These are phyloP conservation scores for Aurelia sp. DNA, from an alignment of 30 jellyfish, hydroid and myxozoan species.

Conservation along the genomic window DNA sequence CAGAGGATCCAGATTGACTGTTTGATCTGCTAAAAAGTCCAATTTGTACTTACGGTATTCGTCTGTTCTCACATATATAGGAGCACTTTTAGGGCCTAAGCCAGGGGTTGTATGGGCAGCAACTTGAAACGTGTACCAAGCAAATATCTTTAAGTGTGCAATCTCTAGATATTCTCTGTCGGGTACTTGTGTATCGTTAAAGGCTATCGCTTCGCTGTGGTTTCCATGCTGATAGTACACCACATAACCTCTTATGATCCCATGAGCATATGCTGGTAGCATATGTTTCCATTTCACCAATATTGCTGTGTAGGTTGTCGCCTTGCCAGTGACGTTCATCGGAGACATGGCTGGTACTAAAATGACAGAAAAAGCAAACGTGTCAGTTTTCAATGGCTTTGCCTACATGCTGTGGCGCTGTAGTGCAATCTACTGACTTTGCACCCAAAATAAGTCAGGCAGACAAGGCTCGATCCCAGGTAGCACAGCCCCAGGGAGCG, in stretches of 20 bases:
- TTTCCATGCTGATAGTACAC: slow-evolving; percentile 52
- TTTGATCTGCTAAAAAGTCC: neutral
- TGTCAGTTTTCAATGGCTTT: too few species aligned
- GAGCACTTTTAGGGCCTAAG: slow-evolving; percentile 33
- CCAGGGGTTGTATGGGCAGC: slow-evolving; percentile 56
- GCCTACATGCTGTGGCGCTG: too few species aligned
- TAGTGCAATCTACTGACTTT: too few species aligned
- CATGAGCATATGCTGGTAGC: slow-evolving; percentile 70
- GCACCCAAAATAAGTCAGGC: too few species aligned
- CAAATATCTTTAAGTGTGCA: slow-evolving; percentile 34
- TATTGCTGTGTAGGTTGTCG: slow-evolving; percentile 29
- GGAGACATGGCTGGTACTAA: slow-evolving; percentile 71
- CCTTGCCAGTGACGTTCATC: slow-evolving; percentile 27
- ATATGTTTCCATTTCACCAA: slow-evolving; percentile 60
- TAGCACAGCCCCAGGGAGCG: too few species aligned
- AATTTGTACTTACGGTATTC: slow-evolving; percentile 38
- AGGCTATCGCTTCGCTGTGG: slow-evolving; percentile 40
- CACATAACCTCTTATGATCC: slow-evolving; percentile 39
- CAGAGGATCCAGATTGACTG: slow-evolving; percentile 1
- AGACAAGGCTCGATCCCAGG: too few species aligned
- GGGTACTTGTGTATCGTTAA: slow-evolving; percentile 41
- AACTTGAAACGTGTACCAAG: slow-evolving; percentile 55
- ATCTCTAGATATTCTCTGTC: slow-evolving; percentile 27
- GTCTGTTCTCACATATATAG: slow-evolving; percentile 45
- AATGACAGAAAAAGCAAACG: neutral